Evolutionary conservation across 2,113 vertebrate genomes (phyloP), one percentile per base, ranked within the genome.

Genomic region (Onychostruthus taczanowskii): DNA sequence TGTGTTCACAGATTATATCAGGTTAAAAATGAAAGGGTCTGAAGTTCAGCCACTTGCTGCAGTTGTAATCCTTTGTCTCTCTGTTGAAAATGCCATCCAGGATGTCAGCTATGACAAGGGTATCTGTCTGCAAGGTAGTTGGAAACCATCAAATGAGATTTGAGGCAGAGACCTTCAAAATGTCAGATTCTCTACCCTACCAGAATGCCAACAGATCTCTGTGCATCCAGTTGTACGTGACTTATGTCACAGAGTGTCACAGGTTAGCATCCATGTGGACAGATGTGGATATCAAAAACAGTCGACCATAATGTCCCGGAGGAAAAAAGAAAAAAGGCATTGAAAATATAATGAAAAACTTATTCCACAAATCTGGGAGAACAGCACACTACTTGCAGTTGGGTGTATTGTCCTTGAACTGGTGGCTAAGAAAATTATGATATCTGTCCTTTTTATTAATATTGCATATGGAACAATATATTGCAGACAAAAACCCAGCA

Each of bases 331-430:
- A 52, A 75, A 56, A 39, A 39, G 6, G 1, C 18, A 64, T 58
- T 62, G 28, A 67, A 94, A 73, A 86, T 39, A 33, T 47, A 67
- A 56, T 3, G 7, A 58, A 77, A 53, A 41, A 58, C 16, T 19
- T 86, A 10, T 67, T 89, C 15, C 22, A 56, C 6, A 16, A 2
- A 1, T 7, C 31, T 44, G 53, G 50, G 30, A 74, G 35, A 76
- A 50, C 35, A 67, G 28, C 22, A 27, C 5, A 28, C 7, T 62
- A 9, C 35, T 59, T 1, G 1, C 1, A 1, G 8, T 63, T 2
- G 12, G 10, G 10, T 49, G 4, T 1, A 1, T 41, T 7, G 14
- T 88, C 33, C 69, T 69, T 87, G 35, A 66, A 79, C 18, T 3
- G 6, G 2, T 27, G 7, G 27, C 61, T 83, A 73, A 4, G 7